Base-by-base conservation (phyloP, 1,140 invertebrate species). In the Acromyrmex echinatior region DNA sequence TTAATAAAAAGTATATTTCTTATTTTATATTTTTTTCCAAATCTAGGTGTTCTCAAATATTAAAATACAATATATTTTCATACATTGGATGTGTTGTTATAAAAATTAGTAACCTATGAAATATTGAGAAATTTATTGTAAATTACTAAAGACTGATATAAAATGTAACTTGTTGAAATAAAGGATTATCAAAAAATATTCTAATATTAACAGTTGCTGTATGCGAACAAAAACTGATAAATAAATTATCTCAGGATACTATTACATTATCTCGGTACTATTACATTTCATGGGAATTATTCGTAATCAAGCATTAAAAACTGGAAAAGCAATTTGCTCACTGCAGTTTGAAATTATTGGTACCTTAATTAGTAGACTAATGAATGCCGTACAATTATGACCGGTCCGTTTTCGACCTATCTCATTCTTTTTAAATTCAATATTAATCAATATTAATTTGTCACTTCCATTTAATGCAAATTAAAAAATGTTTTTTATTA, bases 291-390 rank as follows among this genome's bases (percentile, higher is more conserved):
- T 45, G 53, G 6, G 35, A 45, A 45, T 81, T 71, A 81, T 53
- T 87, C 73, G 74, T 62, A 74, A 88, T 91, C 74, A 76, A 79
- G 84, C n/a, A 88, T 91, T 87, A 88, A 91, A 91, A 91, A 91
- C 84, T 88, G 88, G 70, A 81, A 88, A 91, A 87, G 60, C 87
- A 91, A 91, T 91, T 87, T 91, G 56, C 74, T 84, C 53, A 79
- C 77, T 77, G 84, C 25, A 70, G 84, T 76, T 79, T 76, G 73
- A 87, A 91, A 91, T 91, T 91, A 91, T 88, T 91, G 63, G 62
- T 74, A 65, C 84, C 89, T 88, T 91, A 91, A 91, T 91, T 91
- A 74, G 82, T 56, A 66, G 58, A 35, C 87, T 91, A 91, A 88
- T 81, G 84, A 88, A 88, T 80, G 74, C 63, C 16, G 79, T 86